These are phyloP conservation scores for Eupelmus urozonus DNA, from an alignment of 2,888 invertebrate genomes.

Conservation along the genomic window DNA sequence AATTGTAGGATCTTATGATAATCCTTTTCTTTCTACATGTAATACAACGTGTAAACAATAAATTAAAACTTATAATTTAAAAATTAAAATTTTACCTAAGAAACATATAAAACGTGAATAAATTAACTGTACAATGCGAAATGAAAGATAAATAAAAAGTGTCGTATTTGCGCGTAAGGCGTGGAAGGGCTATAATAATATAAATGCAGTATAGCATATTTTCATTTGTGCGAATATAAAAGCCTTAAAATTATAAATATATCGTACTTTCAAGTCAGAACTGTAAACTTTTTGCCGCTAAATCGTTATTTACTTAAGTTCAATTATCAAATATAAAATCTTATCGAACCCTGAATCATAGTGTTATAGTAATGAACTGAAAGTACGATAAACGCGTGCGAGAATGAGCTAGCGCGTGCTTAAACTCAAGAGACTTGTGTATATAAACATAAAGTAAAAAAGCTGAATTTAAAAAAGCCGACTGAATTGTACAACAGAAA, in stretches of 20 bases:
- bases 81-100: conserved; percentile 41
- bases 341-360: too few species aligned
- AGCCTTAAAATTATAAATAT: conserved; percentile 33
- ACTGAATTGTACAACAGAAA: conserved; percentile 51
- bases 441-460: conserved; percentile 35
- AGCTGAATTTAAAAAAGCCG: conserved; percentile 51
- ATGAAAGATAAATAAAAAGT: conserved; percentile 28
- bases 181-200: conserved; percentile 31
- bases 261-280: conserved; percentile 23
- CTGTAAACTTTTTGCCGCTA: too few species aligned
- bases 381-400: conserved; percentile 10
- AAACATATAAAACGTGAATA: conserved; percentile 31
- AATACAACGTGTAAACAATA: conserved; percentile 7
- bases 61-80: conserved; percentile 31
- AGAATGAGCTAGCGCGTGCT: conserved; percentile 22
- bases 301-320: too few species aligned
- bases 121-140: conserved; percentile 43
- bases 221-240: conserved; percentile 40
- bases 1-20: neutral
- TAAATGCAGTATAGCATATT: conserved; percentile 31
- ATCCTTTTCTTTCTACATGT: neutral
- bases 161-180: conserved; percentile 40
- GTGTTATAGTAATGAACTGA: conserved; percentile 3
- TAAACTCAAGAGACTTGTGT: conserved; percentile 7
- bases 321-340: neutral